Evolutionary conservation across 2,797 vertebrate species (phyloP), one percentile per base, ranked within the genome.

Genomic region (Neosilurus mollespiculum): DNA sequence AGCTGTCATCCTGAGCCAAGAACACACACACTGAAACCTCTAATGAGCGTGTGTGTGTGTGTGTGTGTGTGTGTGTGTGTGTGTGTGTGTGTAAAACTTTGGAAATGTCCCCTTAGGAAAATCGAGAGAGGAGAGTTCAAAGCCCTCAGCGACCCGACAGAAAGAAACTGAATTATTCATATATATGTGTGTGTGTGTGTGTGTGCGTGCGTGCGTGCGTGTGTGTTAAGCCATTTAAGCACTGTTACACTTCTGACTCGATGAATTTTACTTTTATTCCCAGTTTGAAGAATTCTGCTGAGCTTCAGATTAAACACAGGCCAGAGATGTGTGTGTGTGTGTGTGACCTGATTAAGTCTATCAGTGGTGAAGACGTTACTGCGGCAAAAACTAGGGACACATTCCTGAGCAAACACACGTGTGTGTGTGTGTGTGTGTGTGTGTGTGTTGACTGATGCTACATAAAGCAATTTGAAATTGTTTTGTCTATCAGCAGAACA

Each of bases 1-100:
- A 81, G 56, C 49, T 5, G 73, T 64, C 81, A 85, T 82, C 73
- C 56, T 75, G 62, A 85, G 83, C 81, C 78, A 84, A 78, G 78
- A 70, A 77, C 37, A 66, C 81, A 73, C 30, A 65, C 71, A 73
- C 69, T 66, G 54, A 43, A 51, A 18, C 30, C 72, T 65, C 78
- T 59, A 70, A 69, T 43, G 73, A 77, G 56, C 75, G 43, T 24
- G 1, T 62, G 75, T 11, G 9, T 12, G n/a, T 64, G 8, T 24
- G 61, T 10, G 61, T 20, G 58, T 59, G 61, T 64, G 22, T 64
- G 22, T 24, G n/a, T n/a, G 12, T 24, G 70, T 26, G 70, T 16
- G 51, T 18, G 71, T 24, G 51, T 18, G 15, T 10, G 24, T 2
- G 30, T 20, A 56, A 61, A 77, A 77, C 53, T 77, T 77, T 11